A percentile compares a stretch with the other conserved stretches of the same genome.
phyloP scores from a whole-genome alignment of 2,797 vertebrate species.

The Chaunax sp. region DNA sequence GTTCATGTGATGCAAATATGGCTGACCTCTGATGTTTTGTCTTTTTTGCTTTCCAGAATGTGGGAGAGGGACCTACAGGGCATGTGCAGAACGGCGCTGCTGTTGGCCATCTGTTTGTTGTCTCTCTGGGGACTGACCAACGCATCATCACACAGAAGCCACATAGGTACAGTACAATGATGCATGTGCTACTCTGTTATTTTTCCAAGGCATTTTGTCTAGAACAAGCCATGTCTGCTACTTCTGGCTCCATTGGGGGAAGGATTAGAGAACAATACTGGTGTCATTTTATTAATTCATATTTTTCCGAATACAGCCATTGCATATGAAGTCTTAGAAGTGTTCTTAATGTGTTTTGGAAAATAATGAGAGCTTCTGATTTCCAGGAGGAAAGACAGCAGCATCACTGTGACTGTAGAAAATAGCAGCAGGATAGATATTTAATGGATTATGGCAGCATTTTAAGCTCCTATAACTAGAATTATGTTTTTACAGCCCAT shows the following conservation, averaged over 20 bases:
- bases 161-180: conserved; percentile 88
- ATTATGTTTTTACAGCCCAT: background rate
- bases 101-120: conserved; percentile 92
- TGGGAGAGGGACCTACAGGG: conserved; percentile 86
- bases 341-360: conserved; percentile 6
- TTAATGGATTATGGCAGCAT: conserved; percentile 1
- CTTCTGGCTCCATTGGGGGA: conserved; percentile 2
- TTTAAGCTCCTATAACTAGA: background rate
- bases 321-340: background rate
- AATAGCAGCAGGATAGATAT: conserved; percentile 15
- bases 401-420: conserved; percentile 7
- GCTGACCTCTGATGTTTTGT: conserved; percentile 17
- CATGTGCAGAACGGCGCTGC: conserved; percentile 88
- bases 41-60: conserved; percentile 86
- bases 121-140: conserved; percentile 91
- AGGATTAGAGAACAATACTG: conserved; percentile 11
- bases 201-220: conserved; percentile 12
- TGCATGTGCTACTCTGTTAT: background rate
- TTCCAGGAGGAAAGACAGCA: conserved; percentile 4
- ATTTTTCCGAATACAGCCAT: background rate
- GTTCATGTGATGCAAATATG: conserved; percentile 35
- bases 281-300: conserved; percentile 12
- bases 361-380: conserved; percentile 24
- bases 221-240: background rate
- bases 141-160: conserved; percentile 91